These are phyloP conservation scores for Piezodorus guildinii DNA, from an alignment of 1,140 invertebrate genomes.

Conservation along the genomic window DNA sequence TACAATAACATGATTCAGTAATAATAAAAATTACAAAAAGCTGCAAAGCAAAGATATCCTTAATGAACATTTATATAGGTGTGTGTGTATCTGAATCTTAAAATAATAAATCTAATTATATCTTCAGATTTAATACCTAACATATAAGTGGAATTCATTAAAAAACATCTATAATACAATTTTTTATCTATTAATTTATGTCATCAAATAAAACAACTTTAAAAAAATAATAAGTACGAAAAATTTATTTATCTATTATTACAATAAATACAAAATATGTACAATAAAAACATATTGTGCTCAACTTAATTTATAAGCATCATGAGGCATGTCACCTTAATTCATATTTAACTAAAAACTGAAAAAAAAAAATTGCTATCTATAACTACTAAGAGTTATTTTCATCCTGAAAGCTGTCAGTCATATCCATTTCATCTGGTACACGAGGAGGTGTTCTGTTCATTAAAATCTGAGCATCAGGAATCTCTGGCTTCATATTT, in stretches of 20 bases:
- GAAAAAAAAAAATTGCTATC: background rate
- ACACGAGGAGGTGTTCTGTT: background rate
- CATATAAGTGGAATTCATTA: background rate
- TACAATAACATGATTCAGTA: too few relatives aligned
- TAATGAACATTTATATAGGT: too few relatives aligned
- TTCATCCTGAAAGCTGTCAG: conserved; percentile 28
- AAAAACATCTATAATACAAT: conserved; percentile 1
- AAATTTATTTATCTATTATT: background rate
- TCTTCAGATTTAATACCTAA: too few relatives aligned
- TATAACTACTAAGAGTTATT: conserved; percentile 23
- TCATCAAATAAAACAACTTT: background rate
- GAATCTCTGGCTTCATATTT: background rate
- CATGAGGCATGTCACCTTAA: too few relatives aligned
- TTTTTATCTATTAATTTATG: conserved; percentile 4
- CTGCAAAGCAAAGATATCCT: too few relatives aligned
- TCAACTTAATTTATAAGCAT: too few relatives aligned
- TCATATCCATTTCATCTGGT: conserved; percentile 24
- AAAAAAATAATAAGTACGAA: background rate
- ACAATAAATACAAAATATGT: background rate
- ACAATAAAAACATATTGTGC: too few relatives aligned
- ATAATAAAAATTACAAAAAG: too few relatives aligned
- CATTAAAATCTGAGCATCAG: background rate
- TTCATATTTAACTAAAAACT: too few relatives aligned
- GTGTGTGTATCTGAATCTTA: too few relatives aligned
- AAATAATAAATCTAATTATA: too few relatives aligned